Conservation (phyloP, 2,888 invertebrate genomes). For the Ectropis crepuscularia region DNA sequence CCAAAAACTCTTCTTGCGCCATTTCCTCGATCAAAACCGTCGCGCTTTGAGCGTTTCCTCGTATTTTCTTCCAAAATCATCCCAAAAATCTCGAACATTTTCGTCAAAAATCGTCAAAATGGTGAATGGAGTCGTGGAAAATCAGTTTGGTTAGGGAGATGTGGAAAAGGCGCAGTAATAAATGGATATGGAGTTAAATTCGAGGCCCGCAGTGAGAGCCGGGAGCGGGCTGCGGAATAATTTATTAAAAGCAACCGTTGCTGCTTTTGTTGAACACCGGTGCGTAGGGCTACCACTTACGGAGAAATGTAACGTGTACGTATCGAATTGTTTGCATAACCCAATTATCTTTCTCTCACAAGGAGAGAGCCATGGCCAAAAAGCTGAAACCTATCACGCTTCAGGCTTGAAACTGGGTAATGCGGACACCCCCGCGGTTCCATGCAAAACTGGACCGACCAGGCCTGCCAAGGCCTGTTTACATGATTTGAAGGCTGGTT, state of each 20-base stretch:
- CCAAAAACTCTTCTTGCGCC: slow-evolving; percentile 24
- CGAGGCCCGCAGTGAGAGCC: slow-evolving; percentile 59
- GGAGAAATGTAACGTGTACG: neutral
- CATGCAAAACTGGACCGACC: too few species aligned
- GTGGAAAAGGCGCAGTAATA: slow-evolving; percentile 54
- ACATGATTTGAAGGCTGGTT: too few species aligned
- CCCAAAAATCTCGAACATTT: slow-evolving; percentile 30
- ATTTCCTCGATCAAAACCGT: slow-evolving; percentile 41
- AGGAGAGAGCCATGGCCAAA: too few species aligned
- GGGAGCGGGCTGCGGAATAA: slow-evolving; percentile 66
- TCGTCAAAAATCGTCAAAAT: slow-evolving; percentile 49
- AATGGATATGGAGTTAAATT: slow-evolving; percentile 59
- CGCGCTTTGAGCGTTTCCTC: slow-evolving; percentile 42
- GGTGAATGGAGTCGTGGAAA: slow-evolving; percentile 49
- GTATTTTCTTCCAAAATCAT: slow-evolving; percentile 51
- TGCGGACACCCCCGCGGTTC: too few species aligned
- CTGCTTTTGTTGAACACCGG: slow-evolving; percentile 61
- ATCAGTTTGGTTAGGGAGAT: slow-evolving; percentile 56
- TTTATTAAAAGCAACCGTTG: slow-evolving; percentile 70
- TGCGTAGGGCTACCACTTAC: slow-evolving; percentile 49
- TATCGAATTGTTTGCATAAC: neutral
- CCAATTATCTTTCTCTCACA: neutral
- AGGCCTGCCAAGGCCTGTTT: too few species aligned
- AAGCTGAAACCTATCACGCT: too few species aligned
- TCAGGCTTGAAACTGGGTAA: too few species aligned